phyloP scores from a whole-genome alignment of 2,888 invertebrate species.

The Leptura quadrifasciata region DNA sequence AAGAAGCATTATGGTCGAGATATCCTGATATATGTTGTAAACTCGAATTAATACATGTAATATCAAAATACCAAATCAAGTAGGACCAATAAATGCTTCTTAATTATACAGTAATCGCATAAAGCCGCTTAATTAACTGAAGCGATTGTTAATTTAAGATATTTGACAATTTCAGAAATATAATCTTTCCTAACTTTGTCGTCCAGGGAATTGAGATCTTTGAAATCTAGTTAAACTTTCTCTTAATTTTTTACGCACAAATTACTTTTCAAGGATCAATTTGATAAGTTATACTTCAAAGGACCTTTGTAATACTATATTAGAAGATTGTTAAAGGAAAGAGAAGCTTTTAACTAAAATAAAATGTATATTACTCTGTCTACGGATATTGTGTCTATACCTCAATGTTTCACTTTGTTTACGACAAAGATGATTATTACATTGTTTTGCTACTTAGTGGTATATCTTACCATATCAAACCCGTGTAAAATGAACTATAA shows the following conservation, averaged over 20 bases:
- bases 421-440: not conserved
- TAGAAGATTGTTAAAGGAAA: conserved; percentile 3
- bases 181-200: not conserved
- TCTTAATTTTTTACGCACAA: conserved; percentile 23
- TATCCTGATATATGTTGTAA: no score
- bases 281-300: conserved; percentile 18
- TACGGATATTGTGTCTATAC: not conserved
- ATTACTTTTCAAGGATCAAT: conserved; percentile 16
- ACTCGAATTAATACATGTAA: no score
- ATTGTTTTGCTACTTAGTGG: no score
- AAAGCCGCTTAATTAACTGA: no score
- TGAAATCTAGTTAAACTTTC: conserved; percentile 5
- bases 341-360: conserved; percentile 1
- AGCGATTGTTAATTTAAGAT: not conserved
- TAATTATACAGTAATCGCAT: no score
- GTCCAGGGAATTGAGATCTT: not conserved
- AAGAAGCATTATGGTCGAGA: no score
- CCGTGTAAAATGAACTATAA: no score
- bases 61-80: no score
- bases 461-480: no score
- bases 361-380: conserved; percentile 14
- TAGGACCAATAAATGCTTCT: no score
- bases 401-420: not conserved
- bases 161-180: not conserved
- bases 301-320: conserved; percentile 3